phyloP scores from a whole-genome alignment of 2,797 vertebrate genomes.

The Parotocinclus haroldoi region DNA sequence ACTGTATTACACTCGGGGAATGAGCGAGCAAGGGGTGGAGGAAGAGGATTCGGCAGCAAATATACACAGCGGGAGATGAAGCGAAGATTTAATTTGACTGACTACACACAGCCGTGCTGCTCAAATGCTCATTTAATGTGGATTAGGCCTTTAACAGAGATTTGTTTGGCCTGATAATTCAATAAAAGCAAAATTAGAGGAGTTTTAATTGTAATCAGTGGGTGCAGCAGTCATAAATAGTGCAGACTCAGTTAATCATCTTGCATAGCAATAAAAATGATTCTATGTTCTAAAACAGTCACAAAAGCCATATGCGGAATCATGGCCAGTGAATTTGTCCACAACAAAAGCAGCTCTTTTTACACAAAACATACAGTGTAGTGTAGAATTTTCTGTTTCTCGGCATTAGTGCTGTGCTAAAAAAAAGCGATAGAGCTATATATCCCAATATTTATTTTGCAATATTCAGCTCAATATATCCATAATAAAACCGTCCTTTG shows the following conservation, averaged over 20 bases:
- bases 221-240: neutral
- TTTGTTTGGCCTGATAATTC: slow-evolving; percentile 25
- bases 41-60: slow-evolving; percentile 51
- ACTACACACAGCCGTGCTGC: slow-evolving; percentile 44
- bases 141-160: slow-evolving; percentile 28
- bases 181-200: slow-evolving; percentile 35
- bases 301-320: slow-evolving; percentile 5
- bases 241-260: neutral
- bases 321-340: slow-evolving; percentile 12
- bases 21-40: neutral
- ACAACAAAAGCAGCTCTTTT: slow-evolving; percentile 20
- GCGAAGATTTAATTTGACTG: slow-evolving; percentile 54
- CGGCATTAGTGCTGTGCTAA: too few species aligned
- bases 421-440: too few species aligned
- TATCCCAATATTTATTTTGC: too few species aligned
- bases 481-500: too few species aligned
- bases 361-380: slow-evolving; percentile 15
- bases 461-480: too few species aligned
- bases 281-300: neutral
- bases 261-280: neutral
- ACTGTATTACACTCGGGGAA: slow-evolving; percentile 50
- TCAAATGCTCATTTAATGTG: slow-evolving; percentile 55
- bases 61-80: slow-evolving; percentile 49
- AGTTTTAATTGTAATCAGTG: slow-evolving; percentile 35
- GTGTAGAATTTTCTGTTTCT: too few species aligned